Conservation (phyloP, 1,140 invertebrate genomes). For the Gryon sp. region DNA sequence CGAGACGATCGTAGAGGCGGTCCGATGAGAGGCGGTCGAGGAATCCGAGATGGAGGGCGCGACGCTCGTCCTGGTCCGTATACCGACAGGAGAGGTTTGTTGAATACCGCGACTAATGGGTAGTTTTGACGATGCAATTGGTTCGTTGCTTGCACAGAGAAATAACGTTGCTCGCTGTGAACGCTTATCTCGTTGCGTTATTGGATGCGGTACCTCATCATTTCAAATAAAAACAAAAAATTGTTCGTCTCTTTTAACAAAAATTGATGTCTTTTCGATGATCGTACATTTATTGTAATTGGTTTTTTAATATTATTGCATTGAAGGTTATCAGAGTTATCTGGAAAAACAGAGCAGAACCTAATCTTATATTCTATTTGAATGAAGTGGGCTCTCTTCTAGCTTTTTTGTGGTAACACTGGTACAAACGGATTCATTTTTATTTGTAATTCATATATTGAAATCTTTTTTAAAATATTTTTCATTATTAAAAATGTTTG, state of each 20-base stretch:
- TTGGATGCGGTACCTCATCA: constrained; percentile 43
- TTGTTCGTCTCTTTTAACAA: background rate
- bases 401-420: too few species aligned
- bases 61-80: constrained; percentile 79
- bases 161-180: constrained; percentile 51
- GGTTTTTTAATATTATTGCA: too few species aligned
- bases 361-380: too few species aligned
- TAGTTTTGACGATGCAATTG: constrained; percentile 63
- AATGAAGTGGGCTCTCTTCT: too few species aligned
- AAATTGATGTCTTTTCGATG: constrained; percentile 1
- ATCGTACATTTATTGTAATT: too few species aligned
- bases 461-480: too few species aligned
- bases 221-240: too few species aligned
- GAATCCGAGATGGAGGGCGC: constrained; percentile 77
- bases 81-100: constrained; percentile 79
- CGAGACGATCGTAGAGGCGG: constrained; percentile 75
- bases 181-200: constrained; percentile 39
- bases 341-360: too few species aligned
- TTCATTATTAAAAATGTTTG: too few species aligned
- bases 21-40: constrained; percentile 76
- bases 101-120: constrained; percentile 69
- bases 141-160: constrained; percentile 66
- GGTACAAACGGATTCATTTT: too few species aligned
- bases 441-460: too few species aligned
- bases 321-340: too few species aligned